Conservation (phyloP, 1,140 invertebrate genomes). For the Spodoptera litura region DNA sequence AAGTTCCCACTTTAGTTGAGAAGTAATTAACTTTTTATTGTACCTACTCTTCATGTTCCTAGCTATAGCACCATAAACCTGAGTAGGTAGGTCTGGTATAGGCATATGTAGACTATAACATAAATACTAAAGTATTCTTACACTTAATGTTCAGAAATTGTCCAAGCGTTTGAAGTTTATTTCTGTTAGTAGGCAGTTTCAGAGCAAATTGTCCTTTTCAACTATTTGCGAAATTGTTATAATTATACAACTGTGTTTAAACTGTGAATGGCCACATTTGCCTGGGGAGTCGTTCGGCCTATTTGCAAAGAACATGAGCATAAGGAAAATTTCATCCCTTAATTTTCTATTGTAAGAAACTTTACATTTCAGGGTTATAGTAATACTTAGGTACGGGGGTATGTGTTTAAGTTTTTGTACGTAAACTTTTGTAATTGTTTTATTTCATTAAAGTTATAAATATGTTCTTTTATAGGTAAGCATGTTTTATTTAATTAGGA, state of each 20-base stretch:
- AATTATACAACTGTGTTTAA: slow-evolving; percentile 43
- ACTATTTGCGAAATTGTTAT: slow-evolving; percentile 61
- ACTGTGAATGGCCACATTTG: slow-evolving; percentile 45
- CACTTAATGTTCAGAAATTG: slow-evolving; percentile 19
- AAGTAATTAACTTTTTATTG: too few relatives aligned
- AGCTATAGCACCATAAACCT: too few relatives aligned
- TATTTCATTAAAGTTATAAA: not conserved
- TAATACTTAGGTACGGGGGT: not conserved
- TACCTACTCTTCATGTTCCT: too few relatives aligned
- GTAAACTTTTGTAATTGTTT: not conserved
- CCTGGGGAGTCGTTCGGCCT: slow-evolving; percentile 15
- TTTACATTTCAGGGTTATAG: slow-evolving; percentile 8
- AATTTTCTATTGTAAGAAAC: slow-evolving; percentile 41
- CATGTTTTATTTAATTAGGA: too few relatives aligned
- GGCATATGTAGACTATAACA: too few relatives aligned
- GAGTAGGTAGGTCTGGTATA: too few relatives aligned
- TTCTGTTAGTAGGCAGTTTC: slow-evolving; percentile 27
- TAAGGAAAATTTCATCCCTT: slow-evolving; percentile 40
- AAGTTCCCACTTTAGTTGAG: too few relatives aligned
- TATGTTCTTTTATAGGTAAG: not conserved
- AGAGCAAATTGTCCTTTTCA: slow-evolving; percentile 45
- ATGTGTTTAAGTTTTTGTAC: too few relatives aligned
- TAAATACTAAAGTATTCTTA: not conserved
- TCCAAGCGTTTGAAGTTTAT: slow-evolving; percentile 39
- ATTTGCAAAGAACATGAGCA: slow-evolving; percentile 24